Base-by-base conservation (phyloP, 2,888 invertebrate species). In the Ectemnius lituratus region DNA sequence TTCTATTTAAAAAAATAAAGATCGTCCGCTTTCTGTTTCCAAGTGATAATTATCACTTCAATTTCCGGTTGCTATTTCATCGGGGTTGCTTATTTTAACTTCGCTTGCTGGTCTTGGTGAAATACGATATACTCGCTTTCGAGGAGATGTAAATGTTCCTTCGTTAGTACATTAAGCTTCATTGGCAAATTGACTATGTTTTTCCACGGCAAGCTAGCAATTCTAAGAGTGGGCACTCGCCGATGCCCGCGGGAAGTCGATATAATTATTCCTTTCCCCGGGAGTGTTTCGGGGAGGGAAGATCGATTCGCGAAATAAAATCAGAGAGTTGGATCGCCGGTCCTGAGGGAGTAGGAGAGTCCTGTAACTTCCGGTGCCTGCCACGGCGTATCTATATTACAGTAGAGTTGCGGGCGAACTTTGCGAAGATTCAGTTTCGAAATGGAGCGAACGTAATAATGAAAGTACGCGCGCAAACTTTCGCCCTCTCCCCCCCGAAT, bases 391-490 rank as follows among this genome's bases (percentile, higher is more conserved):
- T 37, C 37, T 37, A 68, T 61, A 75, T 76, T 75, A 76, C 71
- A 68, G 65, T 63, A 68, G 52, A 61, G 76, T 66, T 72, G 68
- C 57, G 27, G 13, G 6, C 20, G 49, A 75, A 80, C 73, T 81
- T 69, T 62, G 27, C 47, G 57, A 64, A 77, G 75, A 81, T 77
- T 75, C 77, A 70, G 77, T 75, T 78, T 67, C 64, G 14, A 68
- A 77, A 77, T 67, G 72, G 67, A 65, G 65, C 68, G 62, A 59
- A 65, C 58, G 76, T 73, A 77, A 81, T 81, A 81, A 81, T 74
- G 76, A 76, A 81, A 73, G 65, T 62, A 57, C 28, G 58, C 63
- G 18, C 52, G 70, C 57, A 75, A 81, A 81, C 65, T 75, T 81
- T 69, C 73, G 8, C 37, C 37, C 37, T 11, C 37, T 8, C 8